Evolutionary conservation across 1,140 invertebrate genomes (phyloP), one percentile per base, ranked within the genome.

Genomic region (Caenorhabditis brenneri): DNA sequence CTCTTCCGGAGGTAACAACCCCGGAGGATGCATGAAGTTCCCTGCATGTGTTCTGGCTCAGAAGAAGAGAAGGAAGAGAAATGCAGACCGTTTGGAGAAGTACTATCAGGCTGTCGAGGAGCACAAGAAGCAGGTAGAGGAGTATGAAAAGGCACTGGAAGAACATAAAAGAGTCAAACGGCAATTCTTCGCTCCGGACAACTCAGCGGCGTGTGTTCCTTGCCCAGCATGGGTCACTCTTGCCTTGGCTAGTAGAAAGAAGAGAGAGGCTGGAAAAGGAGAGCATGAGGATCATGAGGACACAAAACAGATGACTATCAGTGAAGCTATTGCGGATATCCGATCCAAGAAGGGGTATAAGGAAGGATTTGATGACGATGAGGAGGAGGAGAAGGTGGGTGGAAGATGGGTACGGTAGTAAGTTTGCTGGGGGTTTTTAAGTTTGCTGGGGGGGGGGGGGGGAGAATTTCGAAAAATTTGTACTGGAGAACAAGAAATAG

Each of bases 211-310:
- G 22, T 88, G 87, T 80, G 85, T 88, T 24, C 87, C 87, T 0
- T 88, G 87, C 31, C 87, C 87, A 22, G 87, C 87, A 5, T 88
- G 87, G 87, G 87, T 88, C 7, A 88, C 87, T 12, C 48, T 88
- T 22, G 87, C 87, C 0, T 51, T 88, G 69, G 79, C 85, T 9
- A 88, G 84, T 29, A 51, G 87, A 36, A 88, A 85, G 82, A 88
- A 88, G 84, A 31, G 84, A 79, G 87, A 60, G 10, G 78, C 55
- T 6, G 79, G 42, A 7, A 36, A 19, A 39, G 22, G 55, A 16
- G 83, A 80, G 6, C 16, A 31, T 15, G 48, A 39, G 22, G 42
- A 39, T 39, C 48, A 48, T 46, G 39, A 79, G 78, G 39, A 48
- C 29, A 27, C 36, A 19, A 81, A 81, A 33, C 58, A 39, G 7